Evolutionary conservation across 1,140 invertebrate genomes (phyloP).

Genomic region (Luehdorfia chinensis): DNA sequence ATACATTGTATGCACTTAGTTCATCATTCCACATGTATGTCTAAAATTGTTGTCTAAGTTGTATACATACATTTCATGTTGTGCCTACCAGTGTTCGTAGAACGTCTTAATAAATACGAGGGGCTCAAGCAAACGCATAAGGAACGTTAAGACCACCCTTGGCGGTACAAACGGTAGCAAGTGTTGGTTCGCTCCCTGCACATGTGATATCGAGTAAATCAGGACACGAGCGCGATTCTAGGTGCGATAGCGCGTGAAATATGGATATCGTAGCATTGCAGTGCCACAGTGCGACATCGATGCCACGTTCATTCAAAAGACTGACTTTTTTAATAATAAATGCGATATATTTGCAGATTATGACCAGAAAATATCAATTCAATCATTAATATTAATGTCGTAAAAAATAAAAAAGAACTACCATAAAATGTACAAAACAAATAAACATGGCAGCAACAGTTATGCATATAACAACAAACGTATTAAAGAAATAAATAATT

Average conservation of each 20-base stretch:
- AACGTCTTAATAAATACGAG: conserved; percentile 9
- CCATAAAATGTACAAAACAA: too few species aligned
- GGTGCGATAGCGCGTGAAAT: conserved; percentile 49
- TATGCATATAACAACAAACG: too few species aligned
- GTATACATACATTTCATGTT: too few species aligned
- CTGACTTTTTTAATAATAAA: too few species aligned
- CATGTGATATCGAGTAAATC: conserved; percentile 60
- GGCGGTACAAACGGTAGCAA: conserved; percentile 45
- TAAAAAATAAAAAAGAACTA: too few species aligned
- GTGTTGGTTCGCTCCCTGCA: conserved; percentile 35
- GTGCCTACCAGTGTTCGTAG: not conserved
- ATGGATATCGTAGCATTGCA: conserved; percentile 52
- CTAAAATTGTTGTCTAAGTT: too few species aligned
- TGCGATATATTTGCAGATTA: too few species aligned
- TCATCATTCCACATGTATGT: conserved; percentile 11
- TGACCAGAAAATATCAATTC: too few species aligned
- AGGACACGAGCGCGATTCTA: conserved; percentile 46
- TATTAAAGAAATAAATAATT: too few species aligned
- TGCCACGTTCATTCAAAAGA: too few species aligned
- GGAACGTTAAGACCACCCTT: conserved; percentile 33
- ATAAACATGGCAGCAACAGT: too few species aligned
- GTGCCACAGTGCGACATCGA: conserved; percentile 7
- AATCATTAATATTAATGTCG: too few species aligned
- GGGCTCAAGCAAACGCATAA: not conserved
- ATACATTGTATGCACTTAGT: conserved; percentile 17